Evolutionary conservation across 2,888 invertebrate genomes (phyloP), one percentile per base, ranked within the genome.

Genomic region (Dilophus febrilis): DNA sequence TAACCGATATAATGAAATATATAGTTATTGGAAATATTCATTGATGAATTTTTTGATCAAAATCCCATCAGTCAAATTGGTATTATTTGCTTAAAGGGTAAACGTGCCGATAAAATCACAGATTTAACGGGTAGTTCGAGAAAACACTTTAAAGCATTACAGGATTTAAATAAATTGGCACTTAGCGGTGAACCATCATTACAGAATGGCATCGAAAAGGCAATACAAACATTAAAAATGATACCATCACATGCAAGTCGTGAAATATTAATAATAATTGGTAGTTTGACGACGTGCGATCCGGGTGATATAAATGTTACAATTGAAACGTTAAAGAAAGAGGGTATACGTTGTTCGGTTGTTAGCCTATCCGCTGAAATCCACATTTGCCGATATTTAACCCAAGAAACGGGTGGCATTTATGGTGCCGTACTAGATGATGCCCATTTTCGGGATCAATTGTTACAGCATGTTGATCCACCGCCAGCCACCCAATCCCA

Each of bases 21-120:
- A 36, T 40, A 91, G 87, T 66, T 94, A 12, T 58, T 98, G 44
- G 87, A 92, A 64, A 75, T 78, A 46, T 99, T 97, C 60, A 77
- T 98, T 42, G 87, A 92, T 50, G 94, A 95, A 58, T 98, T 87
- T 58, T 95, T 97, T 61, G 95, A 97, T 62, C 92, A 95, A 61
- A 99, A 98, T 64, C 98, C 98, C 10, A 84, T 98, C 40, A 94
- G 95, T 56, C 98, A 99, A 62, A 66, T 99, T 47, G 97, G 97
- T 18, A 66, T 98, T 29, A 82, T 98, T 46, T 68, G 78, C 10
- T 82, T 92, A 54, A 81, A 83, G 53, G 92, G 92, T 56, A 97
- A 97, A 61, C 70, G 91, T 49, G 91, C 94, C 2, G 95, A 97
- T 55, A 88, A 83, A 64, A 64, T 94, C 4, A 82, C 85, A 34